Evolutionary conservation across 1,140 invertebrate species (phyloP), one percentile per base, ranked within the genome.

Genomic region (Solen grandis): DNA sequence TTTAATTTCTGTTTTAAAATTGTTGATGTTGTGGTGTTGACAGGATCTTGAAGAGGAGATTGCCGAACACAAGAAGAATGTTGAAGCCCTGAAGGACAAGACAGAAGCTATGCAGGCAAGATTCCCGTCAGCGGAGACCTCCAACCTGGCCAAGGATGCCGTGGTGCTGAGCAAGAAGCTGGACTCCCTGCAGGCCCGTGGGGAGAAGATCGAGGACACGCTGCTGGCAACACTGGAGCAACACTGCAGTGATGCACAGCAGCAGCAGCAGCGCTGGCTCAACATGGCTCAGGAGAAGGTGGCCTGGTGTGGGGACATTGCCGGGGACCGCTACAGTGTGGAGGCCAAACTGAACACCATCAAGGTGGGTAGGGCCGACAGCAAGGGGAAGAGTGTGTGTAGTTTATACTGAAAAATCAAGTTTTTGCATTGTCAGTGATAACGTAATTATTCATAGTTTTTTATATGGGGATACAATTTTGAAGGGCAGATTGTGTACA

Each of bases 241-340:
- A 92, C 94, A 96, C 81, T 96, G 97, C 88, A 95, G 95, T 59
- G 97, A 98, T 77, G 97, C 97, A 87, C 95, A 97, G 59, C 94
- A 94, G 59, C 95, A 95, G 88, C 93, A 97, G 27, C 95, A 96
- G 86, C 94, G 96, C 83, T 95, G 96, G 90, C 94, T 98, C 3
- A 93, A 94, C 55, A 95, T 95, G 1, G 95, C 96, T 62, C 95
- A 95, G 82, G 97, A 99, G 88, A 99, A 99, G 91, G 94, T 97
- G 0, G 93, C 94, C n/a, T 99, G 97, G 97, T 98, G 97, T 91
- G 94, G 95, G 81, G 97, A 98, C 90, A 94, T 95, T 5, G 95
- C 95, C 35, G 97, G 96, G 87, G 97, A 99, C 89, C 95, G 95
- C 88, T 98, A 97, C 88, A 98, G 97, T 90, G 93, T 98, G n/a